Evolutionary conservation across 2,797 vertebrate species (phyloP).

Genomic region (Enteromius viviparus): DNA sequence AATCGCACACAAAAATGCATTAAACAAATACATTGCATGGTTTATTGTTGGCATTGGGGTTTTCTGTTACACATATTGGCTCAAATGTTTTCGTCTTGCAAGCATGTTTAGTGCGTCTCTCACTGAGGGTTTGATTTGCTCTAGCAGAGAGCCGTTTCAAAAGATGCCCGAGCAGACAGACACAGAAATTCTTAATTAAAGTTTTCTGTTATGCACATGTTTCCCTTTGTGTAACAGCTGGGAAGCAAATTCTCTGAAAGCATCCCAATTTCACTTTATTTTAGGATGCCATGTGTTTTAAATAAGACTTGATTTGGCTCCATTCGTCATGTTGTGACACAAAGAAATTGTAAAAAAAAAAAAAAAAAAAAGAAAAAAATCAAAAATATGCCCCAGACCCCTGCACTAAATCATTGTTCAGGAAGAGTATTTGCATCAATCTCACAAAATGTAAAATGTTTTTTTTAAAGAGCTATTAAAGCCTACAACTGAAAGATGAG

Average conservation of each 20-base stretch:
- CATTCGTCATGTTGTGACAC: neutral
- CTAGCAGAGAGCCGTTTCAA: neutral
- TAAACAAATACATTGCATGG: slow-evolving; percentile 48
- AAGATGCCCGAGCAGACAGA: neutral
- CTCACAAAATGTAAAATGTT: neutral
- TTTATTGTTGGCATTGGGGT: slow-evolving; percentile 1
- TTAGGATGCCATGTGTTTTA: slow-evolving; percentile 4
- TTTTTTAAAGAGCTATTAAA: neutral
- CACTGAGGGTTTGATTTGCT: neutral
- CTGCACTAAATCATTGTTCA: neutral
- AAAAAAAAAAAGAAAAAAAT: too few species aligned
- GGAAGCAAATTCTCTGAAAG: neutral
- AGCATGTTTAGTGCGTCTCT: slow-evolving; percentile 6
- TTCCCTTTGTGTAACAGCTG: neutral
- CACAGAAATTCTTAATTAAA: neutral
- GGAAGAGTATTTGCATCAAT: neutral
- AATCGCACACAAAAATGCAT: slow-evolving; percentile 30
- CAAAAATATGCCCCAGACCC: neutral
- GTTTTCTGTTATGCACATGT: neutral
- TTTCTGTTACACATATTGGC: slow-evolving; percentile 1
- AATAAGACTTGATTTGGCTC: neutral
- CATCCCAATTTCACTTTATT: neutral
- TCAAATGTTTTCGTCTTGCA: neutral
- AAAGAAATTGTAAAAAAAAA: neutral
- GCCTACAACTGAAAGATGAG: neutral